A percentile compares a stretch with the other conserved stretches of the same genome.
Conservation (phyloP, 2,888 invertebrate species). For the Boloria selene region DNA sequence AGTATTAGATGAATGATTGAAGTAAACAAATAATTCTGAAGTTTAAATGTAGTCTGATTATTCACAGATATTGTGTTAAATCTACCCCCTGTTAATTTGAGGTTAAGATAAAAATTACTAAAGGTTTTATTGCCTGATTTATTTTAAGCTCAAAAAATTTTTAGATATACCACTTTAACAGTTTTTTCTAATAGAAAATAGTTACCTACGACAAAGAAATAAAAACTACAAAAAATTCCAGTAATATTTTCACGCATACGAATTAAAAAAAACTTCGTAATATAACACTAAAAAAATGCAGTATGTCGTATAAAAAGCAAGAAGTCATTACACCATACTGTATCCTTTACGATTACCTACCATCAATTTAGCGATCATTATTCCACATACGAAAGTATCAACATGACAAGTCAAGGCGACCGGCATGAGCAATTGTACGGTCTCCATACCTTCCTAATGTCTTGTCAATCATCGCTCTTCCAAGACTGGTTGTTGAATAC, state of each 20-base stretch:
- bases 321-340: background rate
- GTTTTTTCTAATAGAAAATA: background rate
- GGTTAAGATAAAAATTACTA: conserved; percentile 59
- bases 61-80: conserved; percentile 74
- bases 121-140: conserved; percentile 42
- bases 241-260: too few relatives aligned
- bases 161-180: background rate
- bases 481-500: conserved; percentile 54
- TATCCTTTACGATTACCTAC: conserved; percentile 23
- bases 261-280: too few relatives aligned
- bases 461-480: conserved; percentile 74
- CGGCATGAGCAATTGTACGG: conserved; percentile 59
- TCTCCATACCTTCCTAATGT: conserved; percentile 66
- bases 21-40: conserved; percentile 28
- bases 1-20: conserved; percentile 9
- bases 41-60: conserved; percentile 63
- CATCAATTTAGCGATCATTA: conserved; percentile 51
- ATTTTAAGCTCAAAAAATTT: conserved; percentile 34
- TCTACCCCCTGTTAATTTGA: conserved; percentile 77
- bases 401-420: conserved; percentile 61
- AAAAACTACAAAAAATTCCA: too few relatives aligned
- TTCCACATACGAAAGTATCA: conserved; percentile 54
- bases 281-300: background rate
- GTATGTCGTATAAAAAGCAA: background rate
- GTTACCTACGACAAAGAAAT: too few relatives aligned